Percentiles rank a stretch among this genome's conserved stretches.
phyloP scores from a whole-genome alignment of 2,797 vertebrate genomes.

The Sebastes steindachneri region DNA sequence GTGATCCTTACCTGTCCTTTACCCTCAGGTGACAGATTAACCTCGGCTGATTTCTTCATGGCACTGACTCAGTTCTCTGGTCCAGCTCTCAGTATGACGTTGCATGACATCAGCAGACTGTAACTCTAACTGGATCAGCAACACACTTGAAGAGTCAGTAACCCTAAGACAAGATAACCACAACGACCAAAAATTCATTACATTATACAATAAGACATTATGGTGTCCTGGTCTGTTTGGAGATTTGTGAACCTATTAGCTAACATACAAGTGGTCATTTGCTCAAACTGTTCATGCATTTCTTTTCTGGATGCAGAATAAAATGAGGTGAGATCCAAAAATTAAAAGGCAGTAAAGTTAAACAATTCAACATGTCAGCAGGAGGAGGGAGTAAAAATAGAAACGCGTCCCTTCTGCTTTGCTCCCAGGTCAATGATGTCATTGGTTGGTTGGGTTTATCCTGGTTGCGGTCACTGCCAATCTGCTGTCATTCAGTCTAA shows the following conservation, averaged over 20 bases:
- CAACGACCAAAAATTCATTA: neutral
- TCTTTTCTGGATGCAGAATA: neutral
- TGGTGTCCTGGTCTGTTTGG: neutral
- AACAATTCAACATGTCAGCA: neutral
- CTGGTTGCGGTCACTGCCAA: slow-evolving; percentile 33
- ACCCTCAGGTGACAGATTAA: slow-evolving; percentile 48
- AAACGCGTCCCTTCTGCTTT: neutral
- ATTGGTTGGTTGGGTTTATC: slow-evolving; percentile 44
- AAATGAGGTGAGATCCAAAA: neutral
- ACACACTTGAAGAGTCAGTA: neutral
- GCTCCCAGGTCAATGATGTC: slow-evolving; percentile 2
- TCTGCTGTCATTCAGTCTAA: slow-evolving; percentile 48
- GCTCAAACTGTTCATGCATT: neutral
- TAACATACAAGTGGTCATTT: neutral
- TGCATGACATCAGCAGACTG: slow-evolving; percentile 34
- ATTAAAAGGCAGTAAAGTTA: neutral
- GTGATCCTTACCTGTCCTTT: slow-evolving; percentile 42
- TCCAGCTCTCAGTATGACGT: slow-evolving; percentile 15
- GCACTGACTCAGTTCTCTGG: slow-evolving; percentile 20
- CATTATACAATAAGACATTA: neutral
- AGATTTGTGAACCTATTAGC: neutral
- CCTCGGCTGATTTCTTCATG: slow-evolving; percentile 4
- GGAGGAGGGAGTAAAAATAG: neutral
- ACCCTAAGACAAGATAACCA: neutral
- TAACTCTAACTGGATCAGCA: slow-evolving; percentile 45